phyloP scores from a whole-genome alignment of 2,888 invertebrate genomes.

The Mechanitis mazaeus region DNA sequence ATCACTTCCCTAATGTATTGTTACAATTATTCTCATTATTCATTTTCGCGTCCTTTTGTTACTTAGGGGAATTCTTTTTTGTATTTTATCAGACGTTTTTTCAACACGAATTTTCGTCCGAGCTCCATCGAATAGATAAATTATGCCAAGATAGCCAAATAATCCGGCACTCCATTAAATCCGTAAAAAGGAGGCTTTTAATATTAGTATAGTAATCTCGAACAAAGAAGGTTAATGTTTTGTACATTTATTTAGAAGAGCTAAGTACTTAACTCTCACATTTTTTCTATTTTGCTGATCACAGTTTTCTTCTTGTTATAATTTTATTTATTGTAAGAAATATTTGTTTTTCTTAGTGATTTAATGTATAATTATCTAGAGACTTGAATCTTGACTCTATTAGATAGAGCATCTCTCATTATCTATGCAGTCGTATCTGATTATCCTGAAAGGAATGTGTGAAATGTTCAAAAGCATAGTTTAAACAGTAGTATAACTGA shows the following conservation, averaged over 20 bases:
- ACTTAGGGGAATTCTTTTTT: slow-evolving; percentile 41
- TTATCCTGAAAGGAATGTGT: too few species aligned
- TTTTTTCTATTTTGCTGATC: not conserved
- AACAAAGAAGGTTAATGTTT: not conserved
- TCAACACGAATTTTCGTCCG: slow-evolving; percentile 43
- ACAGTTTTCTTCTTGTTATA: too few species aligned
- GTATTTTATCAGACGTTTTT: slow-evolving; percentile 50
- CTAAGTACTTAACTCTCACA: slow-evolving; percentile 4
- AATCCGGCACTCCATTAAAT: slow-evolving; percentile 66
- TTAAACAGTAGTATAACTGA: too few species aligned
- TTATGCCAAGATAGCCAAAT: slow-evolving; percentile 55
- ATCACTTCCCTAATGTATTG: slow-evolving; percentile 48
- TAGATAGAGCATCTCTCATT: too few species aligned
- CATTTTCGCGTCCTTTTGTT: slow-evolving; percentile 43
- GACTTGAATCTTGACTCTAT: too few species aligned
- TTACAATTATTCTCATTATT: slow-evolving; percentile 56
- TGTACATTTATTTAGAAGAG: not conserved
- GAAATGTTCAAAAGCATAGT: too few species aligned
- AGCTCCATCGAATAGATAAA: slow-evolving; percentile 51
- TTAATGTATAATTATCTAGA: too few species aligned
- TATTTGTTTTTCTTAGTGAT: too few species aligned
- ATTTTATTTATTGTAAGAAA: too few species aligned
- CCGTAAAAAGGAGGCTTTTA: slow-evolving; percentile 63
- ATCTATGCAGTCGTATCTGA: too few species aligned
- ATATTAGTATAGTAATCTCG: slow-evolving; percentile 64